A percentile compares a stretch with the other conserved stretches of the same genome.
phyloP scores from a whole-genome alignment of 1,140 invertebrate genomes.

The Leptoteleia sp. region DNA sequence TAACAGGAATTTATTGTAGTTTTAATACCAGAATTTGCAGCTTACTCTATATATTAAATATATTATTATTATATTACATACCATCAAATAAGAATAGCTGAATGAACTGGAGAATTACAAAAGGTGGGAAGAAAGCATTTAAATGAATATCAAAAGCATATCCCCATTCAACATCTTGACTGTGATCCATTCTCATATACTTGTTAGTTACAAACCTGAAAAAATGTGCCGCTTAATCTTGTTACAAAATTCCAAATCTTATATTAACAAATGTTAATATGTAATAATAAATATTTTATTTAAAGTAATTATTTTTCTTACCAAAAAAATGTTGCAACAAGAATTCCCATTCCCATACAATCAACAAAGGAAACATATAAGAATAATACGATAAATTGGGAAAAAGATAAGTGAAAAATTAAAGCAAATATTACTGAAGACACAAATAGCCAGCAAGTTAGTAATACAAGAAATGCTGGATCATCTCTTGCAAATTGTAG shows the following conservation, averaged over 20 bases:
- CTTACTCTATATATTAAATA: background rate
- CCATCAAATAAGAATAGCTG: slow-evolving; percentile 94
- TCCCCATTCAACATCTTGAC: slow-evolving; percentile 97
- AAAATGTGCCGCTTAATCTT: too few species aligned
- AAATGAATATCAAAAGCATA: slow-evolving; percentile 99
- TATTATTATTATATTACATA: slow-evolving; percentile 76
- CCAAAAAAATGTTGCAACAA: slow-evolving; percentile 96
- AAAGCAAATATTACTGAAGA: slow-evolving; percentile 95
- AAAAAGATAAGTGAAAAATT: slow-evolving; percentile 88
- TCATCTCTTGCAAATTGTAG: slow-evolving; percentile 99
- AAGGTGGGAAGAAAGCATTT: slow-evolving; percentile 98
- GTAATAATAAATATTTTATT: too few species aligned
- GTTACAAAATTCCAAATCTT: too few species aligned
- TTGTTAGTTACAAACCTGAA: slow-evolving; percentile 92
- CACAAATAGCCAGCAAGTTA: slow-evolving; percentile 92
- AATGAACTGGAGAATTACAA: slow-evolving; percentile 96
- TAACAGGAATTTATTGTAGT: too few species aligned
- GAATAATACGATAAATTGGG: slow-evolving; percentile 92
- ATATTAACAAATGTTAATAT: too few species aligned
- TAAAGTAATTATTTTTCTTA: too few species aligned
- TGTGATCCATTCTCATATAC: slow-evolving; percentile 88
- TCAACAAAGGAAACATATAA: slow-evolving; percentile 97
- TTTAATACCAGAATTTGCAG: too few species aligned
- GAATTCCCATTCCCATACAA: slow-evolving; percentile 92
- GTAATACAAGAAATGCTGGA: slow-evolving; percentile 97